Evolutionary conservation across 64 coral and sea anemone species (phyloP), one percentile per base, ranked within the genome.

Genomic region (Montipora sp.): DNA sequence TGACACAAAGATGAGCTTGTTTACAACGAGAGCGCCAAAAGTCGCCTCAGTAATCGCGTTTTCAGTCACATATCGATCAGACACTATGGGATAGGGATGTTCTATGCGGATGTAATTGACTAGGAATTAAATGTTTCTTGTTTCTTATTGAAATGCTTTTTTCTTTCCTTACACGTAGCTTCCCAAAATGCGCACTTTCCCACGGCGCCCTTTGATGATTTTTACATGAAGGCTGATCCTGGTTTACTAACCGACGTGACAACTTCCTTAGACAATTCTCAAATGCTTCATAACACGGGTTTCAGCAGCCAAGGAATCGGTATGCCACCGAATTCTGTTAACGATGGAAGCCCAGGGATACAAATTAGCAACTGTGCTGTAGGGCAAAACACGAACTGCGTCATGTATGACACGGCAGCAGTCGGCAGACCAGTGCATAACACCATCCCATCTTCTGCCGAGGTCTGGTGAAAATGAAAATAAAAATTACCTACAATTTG

Each of bases 271-370:
- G 82, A 72, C 45, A 85, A 85, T 72, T 72, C 82, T 85, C 82
- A 85, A 85, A 85, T 85, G 82, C 18, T 85, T 85, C 82, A 85
- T 22, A 85, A 85, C 19, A 69, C 82, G 61, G 82, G 82, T 71
- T 85, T 85, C 51, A 85, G 50, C 60, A 70, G 12, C 45, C 82
- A 70, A 46, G 82, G 63, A 85, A 71, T 85, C 7, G 53, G 53
- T 11, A 85, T 85, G 61, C 59, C 82, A 14, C 59, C 60, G 7
- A 84, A 84, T 71, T 44, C 81, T 47, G n/a, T 85, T 12, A 85
- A 71, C 65, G 82, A 85, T 50, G 66, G 66, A 19, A 85, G 65
- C 45, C 16, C 82, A 9, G 82, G 82, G 49, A 71, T 85, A 72
- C 82, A 85, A 67, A 85, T 85, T 12, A 85, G 46, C 45, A 67